phyloP scores from a whole-genome alignment of 2,797 vertebrate species.

The Molossus molossus region DNA sequence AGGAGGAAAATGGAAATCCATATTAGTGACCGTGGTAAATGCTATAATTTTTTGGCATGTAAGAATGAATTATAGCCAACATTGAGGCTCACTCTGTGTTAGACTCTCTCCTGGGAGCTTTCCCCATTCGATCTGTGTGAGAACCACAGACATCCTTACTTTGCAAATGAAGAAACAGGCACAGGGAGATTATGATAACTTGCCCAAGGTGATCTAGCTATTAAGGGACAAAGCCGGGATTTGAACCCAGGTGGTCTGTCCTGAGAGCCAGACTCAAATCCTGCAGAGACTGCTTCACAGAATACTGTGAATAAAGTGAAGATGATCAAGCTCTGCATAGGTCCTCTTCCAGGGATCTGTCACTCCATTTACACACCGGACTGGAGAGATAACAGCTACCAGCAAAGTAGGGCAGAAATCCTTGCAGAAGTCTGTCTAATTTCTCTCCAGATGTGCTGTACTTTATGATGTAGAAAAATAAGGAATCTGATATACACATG shows the following conservation, averaged over 20 bases:
- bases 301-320: not conserved
- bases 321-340: not conserved
- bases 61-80: not conserved
- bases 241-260: not conserved
- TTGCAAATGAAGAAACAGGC: not conserved
- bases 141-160: not conserved
- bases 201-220: not conserved
- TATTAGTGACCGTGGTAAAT: not conserved
- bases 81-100: not conserved
- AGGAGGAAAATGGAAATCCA: not conserved
- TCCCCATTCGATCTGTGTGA: not conserved
- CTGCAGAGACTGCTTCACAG: not conserved
- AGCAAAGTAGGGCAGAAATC: not conserved
- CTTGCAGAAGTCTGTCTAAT: not conserved
- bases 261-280: not conserved
- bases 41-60: not conserved
- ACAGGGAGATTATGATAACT: not conserved
- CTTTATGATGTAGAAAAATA: constrained; percentile 62
- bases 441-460: constrained; percentile 25
- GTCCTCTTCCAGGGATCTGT: not conserved
- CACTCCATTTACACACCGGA: not conserved
- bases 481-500: constrained; percentile 56
- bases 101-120: not conserved
- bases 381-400: not conserved
- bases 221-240: not conserved